Conservation (phyloP, 2,797 vertebrate genomes). For the Uromys caudimaculatus region DNA sequence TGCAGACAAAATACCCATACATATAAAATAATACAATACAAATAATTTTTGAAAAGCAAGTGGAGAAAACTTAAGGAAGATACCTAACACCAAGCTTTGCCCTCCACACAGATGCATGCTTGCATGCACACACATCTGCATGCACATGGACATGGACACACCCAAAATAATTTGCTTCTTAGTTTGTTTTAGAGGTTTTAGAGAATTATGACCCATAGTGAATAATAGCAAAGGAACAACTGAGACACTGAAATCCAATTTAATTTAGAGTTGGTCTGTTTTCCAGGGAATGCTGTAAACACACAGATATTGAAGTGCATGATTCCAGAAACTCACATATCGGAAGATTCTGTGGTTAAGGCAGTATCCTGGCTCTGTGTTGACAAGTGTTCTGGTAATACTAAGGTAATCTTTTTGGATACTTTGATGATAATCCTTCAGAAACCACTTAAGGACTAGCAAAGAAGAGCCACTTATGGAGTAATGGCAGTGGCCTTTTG, state of each 20-base stretch:
- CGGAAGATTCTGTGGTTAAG: constrained; percentile 91
- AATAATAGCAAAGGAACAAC: constrained; percentile 28
- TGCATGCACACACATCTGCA: not conserved
- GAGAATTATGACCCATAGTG: not conserved
- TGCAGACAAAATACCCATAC: not conserved
- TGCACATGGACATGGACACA: too few species aligned
- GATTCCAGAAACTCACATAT: constrained; percentile 92
- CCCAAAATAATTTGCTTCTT: not conserved
- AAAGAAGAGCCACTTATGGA: constrained; percentile 58
- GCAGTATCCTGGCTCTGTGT: constrained; percentile 93
- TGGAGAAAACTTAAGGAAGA: not conserved
- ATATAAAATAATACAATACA: not conserved
- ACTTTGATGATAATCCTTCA: constrained; percentile 70
- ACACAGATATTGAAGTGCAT: constrained; percentile 92
- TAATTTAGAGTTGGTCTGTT: constrained; percentile 69
- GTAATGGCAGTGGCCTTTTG: constrained; percentile 71
- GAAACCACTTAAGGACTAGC: constrained; percentile 65
- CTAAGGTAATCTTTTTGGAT: constrained; percentile 90
- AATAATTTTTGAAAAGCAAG: not conserved
- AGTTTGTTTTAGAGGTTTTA: not conserved
- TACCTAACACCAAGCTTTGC: not conserved
- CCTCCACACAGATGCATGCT: not conserved
- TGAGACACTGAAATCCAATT: constrained; percentile 51
- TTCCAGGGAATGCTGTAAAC: constrained; percentile 85
- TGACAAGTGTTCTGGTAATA: constrained; percentile 89